Percentiles rank a stretch among this genome's conserved stretches.
Conservation (phyloP, 2,888 invertebrate genomes). For the Tipula vernalis region DNA sequence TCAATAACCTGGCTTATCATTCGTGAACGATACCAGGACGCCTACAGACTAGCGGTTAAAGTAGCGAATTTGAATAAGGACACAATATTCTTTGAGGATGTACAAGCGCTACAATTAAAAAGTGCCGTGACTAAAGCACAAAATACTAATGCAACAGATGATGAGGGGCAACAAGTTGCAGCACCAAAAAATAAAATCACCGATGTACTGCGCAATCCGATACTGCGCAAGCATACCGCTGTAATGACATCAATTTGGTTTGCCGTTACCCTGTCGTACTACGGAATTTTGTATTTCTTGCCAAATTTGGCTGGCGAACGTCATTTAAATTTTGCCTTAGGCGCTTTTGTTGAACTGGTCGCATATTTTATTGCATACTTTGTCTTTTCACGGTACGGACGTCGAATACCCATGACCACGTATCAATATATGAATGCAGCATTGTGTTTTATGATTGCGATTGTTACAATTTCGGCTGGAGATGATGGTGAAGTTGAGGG, state of each 20-base stretch:
- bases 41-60: slow-evolving; percentile 26
- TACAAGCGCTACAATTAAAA: slow-evolving; percentile 14
- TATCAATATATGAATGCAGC: slow-evolving; percentile 33
- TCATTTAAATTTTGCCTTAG: slow-evolving; percentile 38
- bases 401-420: slow-evolving; percentile 32
- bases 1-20: slow-evolving; percentile 33
- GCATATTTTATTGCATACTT: slow-evolving; percentile 33
- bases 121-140: background rate
- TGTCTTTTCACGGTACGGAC: slow-evolving; percentile 32
- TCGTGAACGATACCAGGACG: slow-evolving; percentile 27
- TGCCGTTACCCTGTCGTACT: slow-evolving; percentile 35
- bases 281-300: slow-evolving; percentile 32
- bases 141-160: background rate
- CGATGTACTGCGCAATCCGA: slow-evolving; percentile 15
- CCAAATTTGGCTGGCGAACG: slow-evolving; percentile 35
- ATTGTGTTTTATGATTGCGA: slow-evolving; percentile 32
- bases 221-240: slow-evolving; percentile 19
- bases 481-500: slow-evolving; percentile 8
- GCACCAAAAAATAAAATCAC: slow-evolving; percentile 9
- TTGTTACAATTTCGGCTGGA: slow-evolving; percentile 17
- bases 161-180: background rate
- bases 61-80: slow-evolving; percentile 27
- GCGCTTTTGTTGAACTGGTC: slow-evolving; percentile 36
- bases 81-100: slow-evolving; percentile 17
- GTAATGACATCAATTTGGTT: slow-evolving; percentile 28